Evolutionary conservation across 2,797 vertebrate genomes (phyloP).

Genomic region (Halcyon smyrnensis): DNA sequence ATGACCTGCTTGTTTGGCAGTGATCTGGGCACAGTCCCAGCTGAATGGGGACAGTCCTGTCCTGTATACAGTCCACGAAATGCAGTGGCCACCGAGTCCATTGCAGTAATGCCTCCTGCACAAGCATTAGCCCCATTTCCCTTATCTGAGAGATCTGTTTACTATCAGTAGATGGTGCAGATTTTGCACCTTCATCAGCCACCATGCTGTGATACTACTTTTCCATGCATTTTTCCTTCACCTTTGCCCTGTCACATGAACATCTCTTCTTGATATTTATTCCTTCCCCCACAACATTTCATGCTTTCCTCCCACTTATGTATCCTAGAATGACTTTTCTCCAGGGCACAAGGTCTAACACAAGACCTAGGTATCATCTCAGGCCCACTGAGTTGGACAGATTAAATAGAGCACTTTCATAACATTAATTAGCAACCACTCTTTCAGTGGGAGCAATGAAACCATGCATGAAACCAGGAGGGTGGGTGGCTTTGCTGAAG

Average conservation of each 20-base stretch:
- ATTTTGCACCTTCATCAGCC: not conserved
- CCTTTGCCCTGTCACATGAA: not conserved
- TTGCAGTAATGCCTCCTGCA: not conserved
- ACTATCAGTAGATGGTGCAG: not conserved
- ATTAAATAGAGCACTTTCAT: not conserved
- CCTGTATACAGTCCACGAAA: not conserved
- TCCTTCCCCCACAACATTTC: not conserved
- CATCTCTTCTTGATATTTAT: not conserved
- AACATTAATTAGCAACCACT: not conserved
- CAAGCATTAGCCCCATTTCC: not conserved
- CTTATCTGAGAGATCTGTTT: not conserved
- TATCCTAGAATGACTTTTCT: constrained; percentile 16
- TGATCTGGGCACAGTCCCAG: not conserved
- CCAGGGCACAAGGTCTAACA: not conserved
- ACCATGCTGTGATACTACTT: not conserved
- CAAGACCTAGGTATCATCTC: not conserved
- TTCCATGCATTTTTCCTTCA: not conserved
- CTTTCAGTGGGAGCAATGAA: not conserved
- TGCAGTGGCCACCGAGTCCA: not conserved
- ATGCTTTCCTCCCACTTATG: not conserved
- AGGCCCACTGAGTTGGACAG: not conserved
- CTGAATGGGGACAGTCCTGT: accelerated
- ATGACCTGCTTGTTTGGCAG: not conserved
- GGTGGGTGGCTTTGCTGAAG: not conserved
- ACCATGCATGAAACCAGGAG: not conserved